Base-by-base conservation (phyloP, 1,140 invertebrate genomes). In the Philopotamus ludificatus region DNA sequence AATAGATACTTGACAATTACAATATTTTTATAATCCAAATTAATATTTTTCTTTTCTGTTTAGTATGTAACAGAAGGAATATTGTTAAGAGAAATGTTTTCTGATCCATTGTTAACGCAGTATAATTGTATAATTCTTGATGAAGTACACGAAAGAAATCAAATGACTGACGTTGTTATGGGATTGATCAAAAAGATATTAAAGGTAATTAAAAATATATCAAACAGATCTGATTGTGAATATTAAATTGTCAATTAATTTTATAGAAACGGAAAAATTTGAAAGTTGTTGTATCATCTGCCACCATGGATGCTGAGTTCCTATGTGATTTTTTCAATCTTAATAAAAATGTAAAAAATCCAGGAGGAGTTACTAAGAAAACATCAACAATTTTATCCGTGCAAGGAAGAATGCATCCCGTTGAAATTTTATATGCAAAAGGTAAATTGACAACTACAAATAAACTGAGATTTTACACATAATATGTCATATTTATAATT, bases 21-120 rank as follows among this genome's bases (percentile, higher is more conserved):
- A 22, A 28, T 34, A 47, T 20, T 22, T 28, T 20, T 41, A 7
- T 2, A n/a, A 26, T 55, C 28, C 28, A 55, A 26, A 55, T 70
- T 55, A 41, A 45, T 45, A 45, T 9, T 18, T 45, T 45, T 47
- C 63, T 50, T 72, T 72, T 71, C 69, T 60, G 84, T 85, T 26
- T 75, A 94, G 88, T 98, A 92, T 73, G 88, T 99, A 85, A 99
- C 97, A 0, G 96, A 98, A 81, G 97, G 96, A 1, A 92, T 98
- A 69, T 76, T 99, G 8, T 81, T 99, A 3, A 79, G 94, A 39
- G 96, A 99, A 82, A 93, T 99, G 84, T 94, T 99, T 84, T 84
- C 85, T 1, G 96, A 98, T 81, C 97, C 97, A 0, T 77, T 99
- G 12, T 81, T 99, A 0, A 88, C 88, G 67, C 87, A 89, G 66